Percentiles rank a stretch among this genome's conserved stretches.
These are phyloP conservation scores for Callospermophilus lateralis DNA, from an alignment of 2,113 vertebrate species.

Conservation along the genomic window DNA sequence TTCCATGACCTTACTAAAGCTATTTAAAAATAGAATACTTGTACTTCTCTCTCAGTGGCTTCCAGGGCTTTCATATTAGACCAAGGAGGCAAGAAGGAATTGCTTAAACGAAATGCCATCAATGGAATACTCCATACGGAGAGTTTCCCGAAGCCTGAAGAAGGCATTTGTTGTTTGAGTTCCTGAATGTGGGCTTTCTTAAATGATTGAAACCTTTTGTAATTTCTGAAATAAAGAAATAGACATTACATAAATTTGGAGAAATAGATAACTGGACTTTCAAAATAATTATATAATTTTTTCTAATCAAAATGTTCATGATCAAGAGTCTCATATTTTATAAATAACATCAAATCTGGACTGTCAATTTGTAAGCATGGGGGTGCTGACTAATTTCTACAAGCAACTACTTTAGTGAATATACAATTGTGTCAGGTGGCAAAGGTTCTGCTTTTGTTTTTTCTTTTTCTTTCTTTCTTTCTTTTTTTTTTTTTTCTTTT, in stretches of 20 bases:
- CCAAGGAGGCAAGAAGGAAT: neutral
- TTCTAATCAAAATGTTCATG: slow-evolving; percentile 39
- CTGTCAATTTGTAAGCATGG: neutral
- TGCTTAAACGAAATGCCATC: neutral
- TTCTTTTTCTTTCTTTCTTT: neutral
- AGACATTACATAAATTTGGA: neutral
- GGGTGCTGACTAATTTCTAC: neutral
- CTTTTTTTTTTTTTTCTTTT: no score
- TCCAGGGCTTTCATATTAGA: neutral
- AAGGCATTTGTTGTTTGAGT: slow-evolving; percentile 3
- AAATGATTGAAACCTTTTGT: neutral
- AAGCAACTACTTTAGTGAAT: neutral
- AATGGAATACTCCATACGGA: neutral
- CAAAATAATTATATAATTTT: neutral
- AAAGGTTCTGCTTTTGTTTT: neutral
- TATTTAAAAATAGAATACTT: slow-evolving; percentile 52
- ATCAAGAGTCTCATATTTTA: neutral
- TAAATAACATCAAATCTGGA: neutral
- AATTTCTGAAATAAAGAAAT: slow-evolving; percentile 37
- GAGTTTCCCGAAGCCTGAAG: neutral
- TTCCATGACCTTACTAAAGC: neutral
- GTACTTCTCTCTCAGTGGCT: neutral
- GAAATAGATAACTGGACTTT: neutral
- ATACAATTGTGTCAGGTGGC: neutral
- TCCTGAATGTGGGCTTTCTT: neutral